A percentile compares a stretch with the other conserved stretches of the same genome.
These are phyloP conservation scores for Kryphioiulus occultus DNA, from an alignment of 2,888 invertebrate species.

Conservation along the genomic window DNA sequence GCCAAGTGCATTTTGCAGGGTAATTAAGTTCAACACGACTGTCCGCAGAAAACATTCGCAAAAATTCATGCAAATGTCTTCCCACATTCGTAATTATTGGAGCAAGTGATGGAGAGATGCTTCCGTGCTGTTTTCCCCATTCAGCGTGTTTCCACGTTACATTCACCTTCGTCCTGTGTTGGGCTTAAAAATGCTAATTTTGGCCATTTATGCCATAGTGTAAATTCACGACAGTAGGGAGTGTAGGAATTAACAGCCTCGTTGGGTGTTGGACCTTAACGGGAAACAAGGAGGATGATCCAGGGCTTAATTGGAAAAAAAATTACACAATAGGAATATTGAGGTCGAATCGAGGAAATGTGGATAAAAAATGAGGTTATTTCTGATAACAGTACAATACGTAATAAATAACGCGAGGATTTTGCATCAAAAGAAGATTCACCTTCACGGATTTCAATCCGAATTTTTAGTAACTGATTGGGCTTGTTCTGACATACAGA, in stretches of 20 bases:
- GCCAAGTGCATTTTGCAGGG: not conserved
- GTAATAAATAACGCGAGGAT: not conserved
- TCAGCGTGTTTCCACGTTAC: constrained; percentile 30
- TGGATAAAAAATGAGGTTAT: constrained; percentile 32
- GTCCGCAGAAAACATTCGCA: not conserved
- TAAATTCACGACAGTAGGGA: constrained; percentile 13
- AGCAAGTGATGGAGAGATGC: constrained; percentile 31
- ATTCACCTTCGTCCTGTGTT: constrained; percentile 7
- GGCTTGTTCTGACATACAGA: constrained; percentile 21
- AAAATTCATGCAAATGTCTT: not conserved
- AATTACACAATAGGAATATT: constrained; percentile 33
- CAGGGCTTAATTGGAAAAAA: not conserved
- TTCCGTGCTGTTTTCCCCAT: constrained; percentile 6
- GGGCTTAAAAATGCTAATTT: constrained; percentile 11
- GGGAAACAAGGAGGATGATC: constrained; percentile 30
- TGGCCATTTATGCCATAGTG: not conserved
- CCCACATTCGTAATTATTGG: not conserved
- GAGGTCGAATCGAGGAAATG: constrained; percentile 45
- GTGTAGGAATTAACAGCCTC: constrained; percentile 35
- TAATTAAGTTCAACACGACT: not conserved
- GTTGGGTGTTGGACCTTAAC: constrained; percentile 35
- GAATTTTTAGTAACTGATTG: constrained; percentile 14
- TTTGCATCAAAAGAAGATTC: constrained; percentile 20
- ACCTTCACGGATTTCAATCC: constrained; percentile 27
- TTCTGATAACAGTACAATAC: constrained; percentile 15